A percentile compares a stretch with the other conserved stretches of the same genome.
These are phyloP conservation scores for Xiphias gladius DNA, from an alignment of 2,113 vertebrate species.

Conservation along the genomic window DNA sequence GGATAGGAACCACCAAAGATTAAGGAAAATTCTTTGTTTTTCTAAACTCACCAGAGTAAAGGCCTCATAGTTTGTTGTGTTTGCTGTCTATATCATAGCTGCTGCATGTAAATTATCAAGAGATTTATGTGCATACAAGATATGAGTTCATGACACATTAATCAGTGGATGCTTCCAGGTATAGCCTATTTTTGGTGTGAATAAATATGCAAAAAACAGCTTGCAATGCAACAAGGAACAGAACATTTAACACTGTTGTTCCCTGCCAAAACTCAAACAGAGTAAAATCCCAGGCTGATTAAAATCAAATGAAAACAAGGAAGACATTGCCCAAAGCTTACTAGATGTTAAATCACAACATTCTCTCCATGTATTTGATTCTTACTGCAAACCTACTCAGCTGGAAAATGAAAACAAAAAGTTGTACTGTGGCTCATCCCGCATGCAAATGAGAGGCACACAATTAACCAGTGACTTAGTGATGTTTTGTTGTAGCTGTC, in stretches of 20 bases:
- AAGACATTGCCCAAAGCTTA: conserved; percentile 66
- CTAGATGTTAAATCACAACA: conserved; percentile 62
- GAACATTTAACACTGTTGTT: conserved; percentile 82
- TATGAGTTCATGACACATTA: conserved; percentile 79
- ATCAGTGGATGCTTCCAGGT: conserved; percentile 80
- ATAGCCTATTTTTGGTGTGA: conserved; percentile 80
- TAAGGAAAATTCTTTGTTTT: conserved; percentile 63
- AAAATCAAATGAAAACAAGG: conserved; percentile 78
- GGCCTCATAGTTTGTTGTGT: conserved; percentile 42
- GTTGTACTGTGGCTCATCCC: conserved; percentile 38
- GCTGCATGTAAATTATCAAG: conserved; percentile 68
- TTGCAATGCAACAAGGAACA: conserved; percentile 73
- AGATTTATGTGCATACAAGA: conserved; percentile 71
- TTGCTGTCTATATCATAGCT: conserved; percentile 64
- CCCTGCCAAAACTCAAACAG: conserved; percentile 73
- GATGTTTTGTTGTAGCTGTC: conserved; percentile 22
- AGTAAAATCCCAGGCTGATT: conserved; percentile 73
- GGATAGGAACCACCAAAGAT: conserved; percentile 60
- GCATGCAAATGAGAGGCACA: conserved; percentile 46
- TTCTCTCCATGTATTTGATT: conserved; percentile 35
- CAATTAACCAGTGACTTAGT: conserved; percentile 45
- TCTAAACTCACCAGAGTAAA: conserved; percentile 63
- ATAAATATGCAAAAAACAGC: conserved; percentile 78
- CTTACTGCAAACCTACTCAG: conserved; percentile 31
- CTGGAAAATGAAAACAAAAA: conserved; percentile 61